A percentile compares a stretch with the other conserved stretches of the same genome.
Evolutionary conservation across 2,113 vertebrate genomes (phyloP).

Genomic region (Eurypyga helias): DNA sequence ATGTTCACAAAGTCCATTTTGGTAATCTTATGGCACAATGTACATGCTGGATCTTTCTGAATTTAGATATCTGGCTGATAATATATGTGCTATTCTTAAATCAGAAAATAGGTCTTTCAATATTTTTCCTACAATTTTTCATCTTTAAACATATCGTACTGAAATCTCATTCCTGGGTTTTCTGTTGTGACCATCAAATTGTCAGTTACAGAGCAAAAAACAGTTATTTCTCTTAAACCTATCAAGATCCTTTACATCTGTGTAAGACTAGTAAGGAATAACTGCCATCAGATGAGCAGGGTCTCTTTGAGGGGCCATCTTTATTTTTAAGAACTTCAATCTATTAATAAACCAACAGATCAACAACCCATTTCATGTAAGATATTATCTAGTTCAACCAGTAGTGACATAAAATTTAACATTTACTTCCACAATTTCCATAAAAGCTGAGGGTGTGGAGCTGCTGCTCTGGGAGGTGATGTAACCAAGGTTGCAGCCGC

Average conservation of each 20-base stretch:
- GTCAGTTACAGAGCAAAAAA: not conserved
- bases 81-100: not conserved
- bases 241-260: not conserved
- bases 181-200: not conserved
- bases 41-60: not conserved
- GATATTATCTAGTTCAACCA: not conserved
- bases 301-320: not conserved
- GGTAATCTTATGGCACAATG: not conserved
- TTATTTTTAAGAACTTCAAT: not conserved
- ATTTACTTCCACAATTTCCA: not conserved
- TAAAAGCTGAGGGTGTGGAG: not conserved
- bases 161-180: not conserved
- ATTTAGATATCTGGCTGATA: not conserved
- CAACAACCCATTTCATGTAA: not conserved
- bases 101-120: not conserved
- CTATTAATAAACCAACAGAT: not conserved
- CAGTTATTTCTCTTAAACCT: not conserved
- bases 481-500: no score
- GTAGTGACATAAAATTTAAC: not conserved
- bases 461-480: no score
- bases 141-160: not conserved
- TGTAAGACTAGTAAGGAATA: not conserved
- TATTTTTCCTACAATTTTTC: not conserved
- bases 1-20: not conserved
- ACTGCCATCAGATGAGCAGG: accelerated